phyloP scores from a whole-genome alignment of 2,888 invertebrate species.

The Tethea ocularis region DNA sequence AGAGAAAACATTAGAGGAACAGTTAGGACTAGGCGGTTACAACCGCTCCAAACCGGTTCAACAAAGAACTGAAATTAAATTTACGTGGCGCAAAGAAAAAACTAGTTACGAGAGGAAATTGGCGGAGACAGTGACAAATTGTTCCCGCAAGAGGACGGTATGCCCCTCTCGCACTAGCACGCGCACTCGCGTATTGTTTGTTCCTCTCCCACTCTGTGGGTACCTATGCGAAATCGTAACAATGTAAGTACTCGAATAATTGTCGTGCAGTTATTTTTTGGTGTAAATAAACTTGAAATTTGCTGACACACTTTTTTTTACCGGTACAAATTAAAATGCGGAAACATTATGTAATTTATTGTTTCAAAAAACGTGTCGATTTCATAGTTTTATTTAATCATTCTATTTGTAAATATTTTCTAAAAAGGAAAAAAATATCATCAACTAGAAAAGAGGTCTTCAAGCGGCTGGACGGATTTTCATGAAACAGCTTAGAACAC shows the following conservation, averaged over 20 bases:
- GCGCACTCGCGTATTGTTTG: slow-evolving; percentile 41
- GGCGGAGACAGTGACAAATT: slow-evolving; percentile 82
- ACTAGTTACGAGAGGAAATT: slow-evolving; percentile 82
- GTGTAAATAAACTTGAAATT: slow-evolving; percentile 23
- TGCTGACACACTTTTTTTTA: not conserved
- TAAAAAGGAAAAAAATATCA: too few species aligned
- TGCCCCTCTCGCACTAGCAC: slow-evolving; percentile 49
- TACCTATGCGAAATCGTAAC: slow-evolving; percentile 44
- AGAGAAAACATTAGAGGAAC: slow-evolving; percentile 25
- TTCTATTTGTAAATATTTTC: too few species aligned
- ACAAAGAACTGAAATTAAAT: slow-evolving; percentile 80
- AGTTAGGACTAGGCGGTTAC: slow-evolving; percentile 45
- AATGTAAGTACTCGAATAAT: slow-evolving; percentile 59
- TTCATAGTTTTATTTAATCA: too few species aligned
- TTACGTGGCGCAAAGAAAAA: slow-evolving; percentile 81
- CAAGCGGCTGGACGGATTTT: too few species aligned
- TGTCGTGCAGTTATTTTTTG: slow-evolving; percentile 44
- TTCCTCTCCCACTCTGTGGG: slow-evolving; percentile 40
- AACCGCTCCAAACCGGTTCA: slow-evolving; percentile 66
- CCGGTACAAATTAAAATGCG: not conserved
- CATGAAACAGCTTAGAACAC: too few species aligned
- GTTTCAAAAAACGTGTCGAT: too few species aligned
- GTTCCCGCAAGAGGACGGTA: slow-evolving; percentile 68
- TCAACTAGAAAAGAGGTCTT: too few species aligned
- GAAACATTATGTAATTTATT: too few species aligned